Evolutionary conservation across 2,888 invertebrate species (phyloP).

Genomic region (Acronicta aceris): DNA sequence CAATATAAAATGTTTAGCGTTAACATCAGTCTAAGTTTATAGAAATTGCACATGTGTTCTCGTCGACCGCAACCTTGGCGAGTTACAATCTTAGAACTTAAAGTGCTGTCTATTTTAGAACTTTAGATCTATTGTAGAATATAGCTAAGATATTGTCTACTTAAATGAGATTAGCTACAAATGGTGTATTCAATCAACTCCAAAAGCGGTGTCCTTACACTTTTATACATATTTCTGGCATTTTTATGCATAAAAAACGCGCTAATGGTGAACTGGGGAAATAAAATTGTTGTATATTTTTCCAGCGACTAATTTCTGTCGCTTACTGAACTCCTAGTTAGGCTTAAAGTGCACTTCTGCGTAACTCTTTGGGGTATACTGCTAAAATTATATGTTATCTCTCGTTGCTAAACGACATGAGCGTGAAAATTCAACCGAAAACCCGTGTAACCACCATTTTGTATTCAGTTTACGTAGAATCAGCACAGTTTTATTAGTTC

Average conservation of each 20-base stretch:
- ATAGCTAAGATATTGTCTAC: not conserved
- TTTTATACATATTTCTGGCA: not conserved
- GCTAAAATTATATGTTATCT: conserved; percentile 16
- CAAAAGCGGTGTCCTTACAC: too few species aligned
- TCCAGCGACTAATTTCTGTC: too few species aligned
- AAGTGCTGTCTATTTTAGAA: not conserved
- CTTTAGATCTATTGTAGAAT: too few species aligned
- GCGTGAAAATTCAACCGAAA: conserved; percentile 30
- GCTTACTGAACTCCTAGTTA: too few species aligned
- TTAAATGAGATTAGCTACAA: not conserved
- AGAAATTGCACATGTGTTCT: conserved; percentile 7
- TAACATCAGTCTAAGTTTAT: not conserved
- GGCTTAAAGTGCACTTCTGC: too few species aligned
- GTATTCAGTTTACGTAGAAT: conserved; percentile 51
- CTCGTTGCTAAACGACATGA: conserved; percentile 34
- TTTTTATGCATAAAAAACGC: too few species aligned
- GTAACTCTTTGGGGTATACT: too few species aligned
- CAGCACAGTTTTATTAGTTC: conserved; percentile 61
- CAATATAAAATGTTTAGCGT: too few species aligned
- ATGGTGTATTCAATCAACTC: not conserved
- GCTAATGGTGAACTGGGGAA: too few species aligned
- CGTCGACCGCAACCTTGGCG: conserved; percentile 6
- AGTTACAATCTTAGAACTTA: conserved; percentile 14
- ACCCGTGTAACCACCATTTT: conserved; percentile 25
- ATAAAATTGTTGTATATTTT: too few species aligned